Conservation (phyloP, 1,140 invertebrate species). For the Heliothis virescens region DNA sequence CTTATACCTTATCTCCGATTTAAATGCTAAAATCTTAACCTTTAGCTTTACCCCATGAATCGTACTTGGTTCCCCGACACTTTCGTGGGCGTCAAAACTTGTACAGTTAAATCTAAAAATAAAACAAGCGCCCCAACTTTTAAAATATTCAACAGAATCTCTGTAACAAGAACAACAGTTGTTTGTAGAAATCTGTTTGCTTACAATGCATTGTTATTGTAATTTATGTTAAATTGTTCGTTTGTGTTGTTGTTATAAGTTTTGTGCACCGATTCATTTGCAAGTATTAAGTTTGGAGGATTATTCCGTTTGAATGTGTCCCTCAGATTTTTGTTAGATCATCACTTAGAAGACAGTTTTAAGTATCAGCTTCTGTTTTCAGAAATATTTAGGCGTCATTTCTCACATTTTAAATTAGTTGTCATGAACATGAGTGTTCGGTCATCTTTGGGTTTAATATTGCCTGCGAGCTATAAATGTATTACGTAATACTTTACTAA, state of each 20-base stretch:
- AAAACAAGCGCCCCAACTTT: constrained; percentile 18
- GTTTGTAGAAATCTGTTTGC: constrained; percentile 39
- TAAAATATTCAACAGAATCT: constrained; percentile 37
- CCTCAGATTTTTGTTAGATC: background rate
- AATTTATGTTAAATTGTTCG: constrained; percentile 69
- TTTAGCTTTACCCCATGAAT: background rate
- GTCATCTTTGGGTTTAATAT: background rate
- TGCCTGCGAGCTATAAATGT: background rate
- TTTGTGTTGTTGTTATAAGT: constrained; percentile 6
- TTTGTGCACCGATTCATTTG: constrained; percentile 54
- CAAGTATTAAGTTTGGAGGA: constrained; percentile 38
- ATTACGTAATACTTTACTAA: background rate
- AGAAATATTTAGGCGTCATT: no score
- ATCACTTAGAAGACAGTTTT: background rate
- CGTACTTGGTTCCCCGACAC: background rate
- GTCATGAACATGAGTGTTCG: no score
- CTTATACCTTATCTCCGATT: background rate
- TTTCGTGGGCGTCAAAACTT: constrained; percentile 18
- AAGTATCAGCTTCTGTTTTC: no score
- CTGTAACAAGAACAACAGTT: constrained; percentile 42
- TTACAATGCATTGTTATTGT: constrained; percentile 64
- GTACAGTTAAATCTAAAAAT: constrained; percentile 32
- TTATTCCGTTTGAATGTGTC: background rate
- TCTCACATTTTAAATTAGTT: no score
- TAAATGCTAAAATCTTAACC: background rate